Evolutionary conservation across 1,140 invertebrate genomes (phyloP).

Genomic region (Dendroctonus valens): DNA sequence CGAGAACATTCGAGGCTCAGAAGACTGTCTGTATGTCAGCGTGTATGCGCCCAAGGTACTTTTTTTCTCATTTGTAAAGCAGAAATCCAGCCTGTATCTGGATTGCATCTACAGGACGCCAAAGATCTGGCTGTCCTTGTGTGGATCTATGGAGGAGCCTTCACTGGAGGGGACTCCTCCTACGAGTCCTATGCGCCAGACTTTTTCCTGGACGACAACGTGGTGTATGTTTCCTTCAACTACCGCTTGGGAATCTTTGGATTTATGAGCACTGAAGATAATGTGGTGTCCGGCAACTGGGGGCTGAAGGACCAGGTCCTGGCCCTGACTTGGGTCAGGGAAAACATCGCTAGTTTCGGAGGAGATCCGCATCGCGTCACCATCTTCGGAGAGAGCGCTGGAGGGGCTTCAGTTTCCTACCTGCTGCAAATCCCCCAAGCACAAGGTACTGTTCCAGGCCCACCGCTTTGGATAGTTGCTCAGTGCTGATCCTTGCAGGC

Average conservation of each 20-base stretch:
- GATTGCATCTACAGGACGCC: slow-evolving; percentile 5
- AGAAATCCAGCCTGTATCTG: slow-evolving; percentile 2
- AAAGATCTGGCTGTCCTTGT: slow-evolving; percentile 41
- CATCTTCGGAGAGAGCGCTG: slow-evolving; percentile 37
- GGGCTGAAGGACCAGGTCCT: slow-evolving; percentile 54
- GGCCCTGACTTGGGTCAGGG: slow-evolving; percentile 51
- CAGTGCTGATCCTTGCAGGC: slow-evolving; percentile 2
- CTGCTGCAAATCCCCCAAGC: slow-evolving; percentile 27
- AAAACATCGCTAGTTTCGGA: slow-evolving; percentile 45
- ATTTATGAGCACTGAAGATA: slow-evolving; percentile 35
- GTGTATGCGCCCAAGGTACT: slow-evolving; percentile 28
- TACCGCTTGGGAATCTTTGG: slow-evolving; percentile 53
- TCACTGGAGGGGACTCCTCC: slow-evolving; percentile 38
- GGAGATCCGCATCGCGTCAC: slow-evolving; percentile 38
- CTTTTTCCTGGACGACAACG: slow-evolving; percentile 51
- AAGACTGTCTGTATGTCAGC: slow-evolving; percentile 37
- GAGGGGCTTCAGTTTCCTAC: slow-evolving; percentile 31
- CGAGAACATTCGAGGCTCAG: slow-evolving; percentile 18
- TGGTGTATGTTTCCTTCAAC: slow-evolving; percentile 58
- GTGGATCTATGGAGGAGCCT: slow-evolving; percentile 48
- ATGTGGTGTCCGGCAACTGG: slow-evolving; percentile 51
- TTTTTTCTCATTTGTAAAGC: too few species aligned
- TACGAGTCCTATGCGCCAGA: slow-evolving; percentile 40
- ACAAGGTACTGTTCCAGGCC: slow-evolving; percentile 13
- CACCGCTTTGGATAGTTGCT: background rate